A percentile compares a stretch with the other conserved stretches of the same genome.
These are phyloP conservation scores for Porites lobata DNA, from an alignment of 92 coral and sea anemone species.

Conservation along the genomic window DNA sequence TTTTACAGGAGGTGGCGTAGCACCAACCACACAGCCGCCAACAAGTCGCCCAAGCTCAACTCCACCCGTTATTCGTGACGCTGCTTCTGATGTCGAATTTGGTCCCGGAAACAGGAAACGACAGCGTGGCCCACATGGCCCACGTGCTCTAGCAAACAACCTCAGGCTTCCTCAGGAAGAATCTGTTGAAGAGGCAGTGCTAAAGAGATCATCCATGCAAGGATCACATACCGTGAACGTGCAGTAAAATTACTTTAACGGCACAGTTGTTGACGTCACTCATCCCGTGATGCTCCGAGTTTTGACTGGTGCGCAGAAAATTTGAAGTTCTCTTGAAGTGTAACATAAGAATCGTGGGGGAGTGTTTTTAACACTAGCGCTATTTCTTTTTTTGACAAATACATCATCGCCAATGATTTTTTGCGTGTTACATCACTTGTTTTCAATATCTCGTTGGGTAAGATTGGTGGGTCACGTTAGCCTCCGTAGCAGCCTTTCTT, in stretches of 20 bases:
- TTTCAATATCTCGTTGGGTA: background rate
- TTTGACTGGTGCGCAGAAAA: no score
- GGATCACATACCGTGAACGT: slow-evolving; percentile 23
- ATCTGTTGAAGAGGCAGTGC: slow-evolving; percentile 90
- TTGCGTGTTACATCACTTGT: background rate
- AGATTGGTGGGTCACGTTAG: background rate
- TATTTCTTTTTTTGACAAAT: background rate
- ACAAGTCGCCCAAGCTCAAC: background rate
- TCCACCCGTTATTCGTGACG: background rate
- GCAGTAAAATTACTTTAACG: slow-evolving; percentile 20
- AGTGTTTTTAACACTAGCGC: background rate
- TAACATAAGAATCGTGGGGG: background rate
- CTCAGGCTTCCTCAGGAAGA: slow-evolving; percentile 50
- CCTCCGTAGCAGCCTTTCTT: no score
- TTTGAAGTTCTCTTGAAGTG: background rate
- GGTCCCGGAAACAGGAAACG: background rate
- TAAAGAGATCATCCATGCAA: slow-evolving; percentile 76
- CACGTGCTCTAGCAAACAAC: background rate
- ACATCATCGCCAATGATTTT: background rate
- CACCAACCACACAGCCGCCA: background rate
- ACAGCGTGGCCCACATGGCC: no score
- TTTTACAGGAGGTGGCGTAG: background rate
- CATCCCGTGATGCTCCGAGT: background rate
- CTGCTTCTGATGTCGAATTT: background rate
- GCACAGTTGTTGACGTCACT: slow-evolving; percentile 28